A percentile compares a stretch with the other conserved stretches of the same genome.
phyloP scores from a whole-genome alignment of 2,888 invertebrate species.

The Agrilus mali region DNA sequence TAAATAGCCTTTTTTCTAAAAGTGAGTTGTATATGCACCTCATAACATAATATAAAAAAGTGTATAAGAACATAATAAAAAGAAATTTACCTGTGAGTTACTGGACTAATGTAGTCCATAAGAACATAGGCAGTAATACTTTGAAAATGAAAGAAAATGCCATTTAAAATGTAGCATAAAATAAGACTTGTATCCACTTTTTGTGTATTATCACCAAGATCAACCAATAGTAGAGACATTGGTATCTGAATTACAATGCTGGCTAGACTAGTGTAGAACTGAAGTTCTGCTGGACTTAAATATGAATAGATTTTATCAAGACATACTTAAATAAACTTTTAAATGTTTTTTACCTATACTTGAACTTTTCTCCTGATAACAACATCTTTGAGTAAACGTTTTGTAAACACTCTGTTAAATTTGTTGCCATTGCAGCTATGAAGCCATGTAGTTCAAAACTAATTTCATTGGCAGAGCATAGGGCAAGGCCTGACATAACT shows the following conservation, averaged over 20 bases:
- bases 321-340: too few relatives aligned
- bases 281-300: constrained; percentile 60
- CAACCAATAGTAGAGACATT: constrained; percentile 51
- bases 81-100: constrained; percentile 54
- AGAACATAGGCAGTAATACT: constrained; percentile 67
- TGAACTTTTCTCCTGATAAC: constrained; percentile 59
- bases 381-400: constrained; percentile 70
- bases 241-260: constrained; percentile 63
- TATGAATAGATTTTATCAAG: constrained; percentile 6
- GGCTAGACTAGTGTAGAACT: constrained; percentile 65
- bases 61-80: constrained; percentile 1
- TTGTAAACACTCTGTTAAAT: constrained; percentile 66
- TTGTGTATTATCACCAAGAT: constrained; percentile 40
- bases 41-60: neutral
- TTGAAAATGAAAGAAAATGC: constrained; percentile 68
- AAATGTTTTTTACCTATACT: constrained; percentile 53
- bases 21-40: neutral
- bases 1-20: too few relatives aligned
- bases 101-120: constrained; percentile 69
- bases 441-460: constrained; percentile 63
- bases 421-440: constrained; percentile 63
- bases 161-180: constrained; percentile 52
- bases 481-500: constrained; percentile 62
- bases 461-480: constrained; percentile 65
- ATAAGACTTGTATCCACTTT: constrained; percentile 38